These are phyloP conservation scores for Craniophora ligustri DNA, from an alignment of 2,888 invertebrate species.

Conservation along the genomic window DNA sequence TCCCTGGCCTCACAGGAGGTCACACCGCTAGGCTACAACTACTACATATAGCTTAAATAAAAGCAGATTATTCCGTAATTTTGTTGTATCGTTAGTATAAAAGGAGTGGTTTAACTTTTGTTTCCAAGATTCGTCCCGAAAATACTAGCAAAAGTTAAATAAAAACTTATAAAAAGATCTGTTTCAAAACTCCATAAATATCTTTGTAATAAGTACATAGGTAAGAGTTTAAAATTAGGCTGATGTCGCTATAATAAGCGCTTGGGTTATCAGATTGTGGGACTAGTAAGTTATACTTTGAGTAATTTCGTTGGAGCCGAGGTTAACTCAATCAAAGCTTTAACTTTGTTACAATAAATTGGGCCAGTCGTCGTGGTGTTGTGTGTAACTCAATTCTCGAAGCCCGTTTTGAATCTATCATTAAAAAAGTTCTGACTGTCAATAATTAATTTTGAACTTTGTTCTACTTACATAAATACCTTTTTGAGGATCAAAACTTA, in stretches of 20 bases:
- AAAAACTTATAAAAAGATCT: too few relatives aligned
- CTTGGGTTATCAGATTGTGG: conserved; percentile 27
- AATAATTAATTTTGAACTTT: conserved; percentile 46
- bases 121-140: too few relatives aligned
- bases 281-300: conserved; percentile 42
- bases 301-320: conserved; percentile 45
- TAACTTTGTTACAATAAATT: conserved; percentile 51
- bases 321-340: conserved; percentile 52
- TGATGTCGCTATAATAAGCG: conserved; percentile 16
- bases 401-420: conserved; percentile 45
- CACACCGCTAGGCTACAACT: too few relatives aligned
- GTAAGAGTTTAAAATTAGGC: conserved; percentile 2
- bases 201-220: too few relatives aligned
- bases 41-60: too few relatives aligned
- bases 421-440: conserved; percentile 45
- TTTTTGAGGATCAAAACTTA: conserved; percentile 29
- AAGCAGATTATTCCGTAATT: too few relatives aligned
- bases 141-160: too few relatives aligned
- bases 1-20: too few relatives aligned
- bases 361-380: conserved; percentile 38
- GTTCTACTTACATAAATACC: conserved; percentile 21
- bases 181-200: too few relatives aligned
- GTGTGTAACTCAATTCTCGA: conserved; percentile 55
- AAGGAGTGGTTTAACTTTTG: too few relatives aligned
- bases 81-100: too few relatives aligned